Conservation (phyloP, 1,140 invertebrate genomes). For the Drosophila aff. region DNA sequence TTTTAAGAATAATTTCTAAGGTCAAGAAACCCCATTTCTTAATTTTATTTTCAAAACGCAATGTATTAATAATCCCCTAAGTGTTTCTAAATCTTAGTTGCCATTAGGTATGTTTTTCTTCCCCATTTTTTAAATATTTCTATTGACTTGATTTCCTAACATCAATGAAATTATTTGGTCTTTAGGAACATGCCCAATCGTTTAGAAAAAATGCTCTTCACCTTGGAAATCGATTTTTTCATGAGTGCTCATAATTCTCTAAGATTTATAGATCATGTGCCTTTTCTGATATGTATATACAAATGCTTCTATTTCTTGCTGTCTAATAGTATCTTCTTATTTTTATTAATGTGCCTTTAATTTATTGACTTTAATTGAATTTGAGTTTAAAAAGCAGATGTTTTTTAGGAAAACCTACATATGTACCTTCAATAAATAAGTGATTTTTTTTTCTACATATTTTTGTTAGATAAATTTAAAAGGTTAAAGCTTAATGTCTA, state of each 20-base stretch:
- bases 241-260: neutral
- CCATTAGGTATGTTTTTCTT: neutral
- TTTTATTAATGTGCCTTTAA: neutral
- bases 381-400: neutral
- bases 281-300: slow-evolving; percentile 9
- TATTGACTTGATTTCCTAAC: neutral
- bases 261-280: slow-evolving; percentile 15
- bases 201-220: neutral
- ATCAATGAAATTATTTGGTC: neutral
- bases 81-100: neutral
- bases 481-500: neutral
- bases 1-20: neutral
- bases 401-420: neutral
- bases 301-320: neutral
- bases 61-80: neutral
- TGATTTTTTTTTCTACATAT: too few relatives aligned
- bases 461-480: neutral
- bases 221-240: neutral
- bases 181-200: neutral
- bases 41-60: neutral
- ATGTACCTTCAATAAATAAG: too few relatives aligned
- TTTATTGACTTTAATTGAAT: neutral
- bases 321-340: neutral
- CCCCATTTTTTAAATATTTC: neutral
- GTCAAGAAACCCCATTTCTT: neutral